Conservation (phyloP, 2,113 vertebrate genomes). For the Mustela nigripes region DNA sequence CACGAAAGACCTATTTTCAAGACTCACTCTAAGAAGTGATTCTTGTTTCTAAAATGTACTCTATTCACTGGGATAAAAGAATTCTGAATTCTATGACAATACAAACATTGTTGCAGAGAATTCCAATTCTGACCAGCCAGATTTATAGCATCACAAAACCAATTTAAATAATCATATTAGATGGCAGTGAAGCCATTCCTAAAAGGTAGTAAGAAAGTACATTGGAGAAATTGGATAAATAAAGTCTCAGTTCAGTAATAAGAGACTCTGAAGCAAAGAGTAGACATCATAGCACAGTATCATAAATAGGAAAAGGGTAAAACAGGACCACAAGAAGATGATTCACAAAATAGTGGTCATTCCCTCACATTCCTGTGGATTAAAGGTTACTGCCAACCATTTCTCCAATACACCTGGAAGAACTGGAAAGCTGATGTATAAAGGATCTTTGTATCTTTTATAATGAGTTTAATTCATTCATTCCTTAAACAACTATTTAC, state of each 20-base stretch:
- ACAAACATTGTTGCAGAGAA: not conserved
- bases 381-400: not conserved
- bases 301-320: not conserved
- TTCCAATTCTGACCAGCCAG: not conserved
- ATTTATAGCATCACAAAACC: not conserved
- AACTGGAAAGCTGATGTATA: not conserved
- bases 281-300: not conserved
- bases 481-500: not conserved
- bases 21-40: not conserved
- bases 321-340: not conserved
- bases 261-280: not conserved
- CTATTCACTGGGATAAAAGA: not conserved
- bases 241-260: not conserved
- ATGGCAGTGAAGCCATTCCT: not conserved
- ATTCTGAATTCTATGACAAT: not conserved
- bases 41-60: constrained; percentile 1
- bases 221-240: not conserved
- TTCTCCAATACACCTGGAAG: not conserved
- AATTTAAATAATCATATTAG: not conserved
- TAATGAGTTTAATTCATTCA: not conserved
- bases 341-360: not conserved
- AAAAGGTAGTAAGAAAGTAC: not conserved
- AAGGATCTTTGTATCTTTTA: not conserved
- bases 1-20: not conserved
- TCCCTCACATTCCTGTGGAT: not conserved